phyloP scores from a whole-genome alignment of 2,113 vertebrate genomes.

The Nerophis ophidion region DNA sequence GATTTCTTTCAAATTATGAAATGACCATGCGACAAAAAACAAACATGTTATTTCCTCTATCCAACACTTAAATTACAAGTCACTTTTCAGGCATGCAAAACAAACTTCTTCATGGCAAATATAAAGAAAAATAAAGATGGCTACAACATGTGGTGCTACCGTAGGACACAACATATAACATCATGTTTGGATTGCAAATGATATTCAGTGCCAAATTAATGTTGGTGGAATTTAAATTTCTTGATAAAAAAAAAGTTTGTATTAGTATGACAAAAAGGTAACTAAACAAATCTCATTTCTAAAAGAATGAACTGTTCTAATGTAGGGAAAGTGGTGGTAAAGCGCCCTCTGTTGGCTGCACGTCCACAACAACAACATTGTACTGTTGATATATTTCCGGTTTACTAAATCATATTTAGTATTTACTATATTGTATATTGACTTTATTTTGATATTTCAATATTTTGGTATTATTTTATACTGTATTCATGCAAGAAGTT shows the following conservation, averaged over 20 bases:
- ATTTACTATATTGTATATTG: too few species aligned
- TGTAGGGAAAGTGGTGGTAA: constrained; percentile 22
- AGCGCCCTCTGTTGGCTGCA: constrained; percentile 57
- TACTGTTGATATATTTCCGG: too few species aligned
- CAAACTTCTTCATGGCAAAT: constrained; percentile 46
- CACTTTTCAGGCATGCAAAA: constrained; percentile 29
- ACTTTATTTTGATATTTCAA: too few species aligned
- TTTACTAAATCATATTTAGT: neutral
- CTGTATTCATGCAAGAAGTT: too few species aligned
- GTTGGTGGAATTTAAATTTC: neutral
- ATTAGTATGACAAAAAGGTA: neutral
- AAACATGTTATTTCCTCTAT: constrained; percentile 24
- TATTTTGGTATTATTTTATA: too few species aligned
- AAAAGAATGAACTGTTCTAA: neutral
- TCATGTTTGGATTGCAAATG: neutral
- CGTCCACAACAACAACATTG: neutral
- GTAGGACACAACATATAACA: neutral
- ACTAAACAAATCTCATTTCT: neutral
- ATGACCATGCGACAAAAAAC: constrained; percentile 11
- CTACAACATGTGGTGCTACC: neutral
- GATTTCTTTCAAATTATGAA: neutral
- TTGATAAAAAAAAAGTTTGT: neutral
- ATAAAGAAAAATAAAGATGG: constrained; percentile 55
- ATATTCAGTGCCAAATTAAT: neutral
- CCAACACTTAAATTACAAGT: constrained; percentile 15